A percentile compares a stretch with the other conserved stretches of the same genome.
These are phyloP conservation scores for Scomber colias DNA, from an alignment of 2,113 vertebrate genomes.

Conservation along the genomic window DNA sequence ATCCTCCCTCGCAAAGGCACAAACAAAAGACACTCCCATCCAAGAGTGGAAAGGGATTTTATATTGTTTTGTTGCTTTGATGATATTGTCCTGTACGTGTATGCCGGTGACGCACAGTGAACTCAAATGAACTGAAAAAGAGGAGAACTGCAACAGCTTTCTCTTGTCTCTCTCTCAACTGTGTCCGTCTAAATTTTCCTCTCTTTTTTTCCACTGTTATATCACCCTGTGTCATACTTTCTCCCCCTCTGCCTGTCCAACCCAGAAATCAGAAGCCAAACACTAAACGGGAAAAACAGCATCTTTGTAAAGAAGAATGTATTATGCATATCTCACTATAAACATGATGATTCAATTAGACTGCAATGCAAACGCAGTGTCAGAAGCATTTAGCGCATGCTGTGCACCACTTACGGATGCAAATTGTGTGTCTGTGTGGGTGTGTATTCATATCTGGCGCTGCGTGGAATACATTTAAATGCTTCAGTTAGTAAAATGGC, in stretches of 20 bases:
- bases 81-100: conserved; percentile 18
- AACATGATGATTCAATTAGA: conserved; percentile 60
- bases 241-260: conserved; percentile 28
- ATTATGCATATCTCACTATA: conserved; percentile 50
- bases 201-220: neutral
- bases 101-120: conserved; percentile 13
- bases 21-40: conserved; percentile 11
- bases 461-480: conserved; percentile 51
- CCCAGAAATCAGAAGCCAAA: conserved; percentile 9
- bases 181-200: conserved; percentile 8
- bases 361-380: conserved; percentile 50
- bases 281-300: conserved; percentile 39
- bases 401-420: conserved; percentile 42
- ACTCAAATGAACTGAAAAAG: conserved; percentile 25
- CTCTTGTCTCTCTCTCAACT: conserved; percentile 8
- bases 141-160: neutral
- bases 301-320: conserved; percentile 41
- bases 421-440: conserved; percentile 52
- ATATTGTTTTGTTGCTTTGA: conserved; percentile 34
- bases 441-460: conserved; percentile 33
- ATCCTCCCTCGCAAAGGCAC: neutral
- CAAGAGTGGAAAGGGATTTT: conserved; percentile 19
- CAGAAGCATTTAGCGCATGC: conserved; percentile 54
- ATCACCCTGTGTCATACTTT: conserved; percentile 16
- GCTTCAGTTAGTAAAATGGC: conserved; percentile 39